Evolutionary conservation across 2,888 invertebrate genomes (phyloP), one percentile per base, ranked within the genome.

Genomic region (Deilephila elpenor): DNA sequence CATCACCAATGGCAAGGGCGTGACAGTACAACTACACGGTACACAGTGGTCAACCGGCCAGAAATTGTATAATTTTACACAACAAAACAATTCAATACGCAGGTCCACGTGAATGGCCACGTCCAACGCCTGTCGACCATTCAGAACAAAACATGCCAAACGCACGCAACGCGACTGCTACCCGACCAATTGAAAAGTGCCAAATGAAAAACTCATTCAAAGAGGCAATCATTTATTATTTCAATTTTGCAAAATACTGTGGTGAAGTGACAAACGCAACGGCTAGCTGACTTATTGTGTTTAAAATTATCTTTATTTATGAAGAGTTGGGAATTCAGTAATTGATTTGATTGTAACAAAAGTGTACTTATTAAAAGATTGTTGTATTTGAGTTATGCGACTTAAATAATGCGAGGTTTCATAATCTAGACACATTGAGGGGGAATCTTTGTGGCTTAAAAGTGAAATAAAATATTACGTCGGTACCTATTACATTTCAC

Each of bases 71-170:
- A 92, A 93, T 93, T 91, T 67, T 84, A 87, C 86, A 86, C 87
- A 88, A 89, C 88, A 88, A 90, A 91, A 93, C 92, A 90, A 89
- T 89, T 81, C 85, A 85, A 83, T 86, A 85, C 82, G 34, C 82
- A 80, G 79, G 82, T 80, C 81, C 85, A 84, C 83, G 82, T 91
- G 89, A 93, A 91, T 91, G 82, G 88, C 84, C 86, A 84, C 83
- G 91, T 90, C 91, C 89, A 90, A 86, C 86, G 84, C 82, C 85
- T 90, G 84, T 90, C 89, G 88, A 84, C 87, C 84, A 89, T 85
- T 88, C 82, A 77, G 85, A 91, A 94, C 92, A 94, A 93, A 92
- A 90, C 91, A 78, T 92, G 94, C 90, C 94, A 94, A 92, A 91
- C 88, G 83, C 94, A 93, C 86, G 81, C 85, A 78, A 76, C 83